Base-by-base conservation (phyloP, 2,797 vertebrate genomes). In the Varecia variegata region DNA sequence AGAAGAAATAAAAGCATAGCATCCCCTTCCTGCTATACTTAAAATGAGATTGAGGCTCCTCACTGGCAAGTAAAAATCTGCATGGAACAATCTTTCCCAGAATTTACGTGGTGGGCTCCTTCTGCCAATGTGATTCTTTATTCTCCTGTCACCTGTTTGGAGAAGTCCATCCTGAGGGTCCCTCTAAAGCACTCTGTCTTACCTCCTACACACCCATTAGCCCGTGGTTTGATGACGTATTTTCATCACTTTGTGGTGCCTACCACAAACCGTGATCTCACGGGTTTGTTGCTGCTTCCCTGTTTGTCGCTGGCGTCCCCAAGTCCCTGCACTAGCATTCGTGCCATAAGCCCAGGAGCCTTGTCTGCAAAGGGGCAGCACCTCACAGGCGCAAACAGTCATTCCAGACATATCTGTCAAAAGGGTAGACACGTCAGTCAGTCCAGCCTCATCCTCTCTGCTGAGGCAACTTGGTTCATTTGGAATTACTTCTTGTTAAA, bases 81-180 rank as follows among this genome's bases (percentile, higher is more conserved):
- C 1, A 25, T 6, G 17, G 15, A 90, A 35, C 2, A 13, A 8
- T 9, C 54, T 25, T 86, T 73, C 21, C 23, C 7, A 62, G 21
- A 68, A 47, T 43, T 84, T 45, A n/a, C 21, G 23, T 21, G 2
- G 4, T 52, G 45, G 6, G 11, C 17, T 83, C 4, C 12, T 88
- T 93, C 43, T 35, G 5, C 27, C 35, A 73, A 15, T 45, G 0
- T 83, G 27, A 65, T 50, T 84, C 27, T 88, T 25, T 77, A 21
- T 68, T 67, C 9, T 47, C 25, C 40, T 56, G 15, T 38, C 9
- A 21, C 14, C 27, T 65, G 17, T n/a, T 93, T 14, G 62, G 8
- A 35, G 7, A 56, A 88, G 23, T 58, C 2, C 2, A 15, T 17
- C 21, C 25, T 15, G 20, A 30, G 18, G 0, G 0, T 9, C 3